These are phyloP conservation scores for Poeciliopsis prolifica DNA, from an alignment of 2,113 vertebrate genomes.

Conservation along the genomic window DNA sequence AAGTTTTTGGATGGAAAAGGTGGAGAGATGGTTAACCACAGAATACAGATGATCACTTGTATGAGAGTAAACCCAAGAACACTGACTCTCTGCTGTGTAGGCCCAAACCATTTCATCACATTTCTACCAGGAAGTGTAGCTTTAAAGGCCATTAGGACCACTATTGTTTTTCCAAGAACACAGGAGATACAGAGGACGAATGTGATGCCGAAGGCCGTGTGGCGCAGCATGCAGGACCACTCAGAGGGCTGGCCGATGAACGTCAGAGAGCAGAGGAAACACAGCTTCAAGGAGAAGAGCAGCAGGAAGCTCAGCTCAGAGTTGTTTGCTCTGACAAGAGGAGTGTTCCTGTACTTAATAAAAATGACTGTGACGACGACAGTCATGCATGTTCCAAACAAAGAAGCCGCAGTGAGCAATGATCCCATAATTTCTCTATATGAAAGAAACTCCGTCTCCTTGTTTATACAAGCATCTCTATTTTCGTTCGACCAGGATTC, in stretches of 20 bases:
- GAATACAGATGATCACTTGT: constrained; percentile 71
- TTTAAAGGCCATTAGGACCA: constrained; percentile 71
- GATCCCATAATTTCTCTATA: constrained; percentile 73
- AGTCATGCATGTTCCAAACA: constrained; percentile 65
- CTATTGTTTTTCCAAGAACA: constrained; percentile 69
- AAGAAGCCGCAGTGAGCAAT: constrained; percentile 60
- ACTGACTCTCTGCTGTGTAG: constrained; percentile 68
- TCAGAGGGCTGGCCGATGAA: constrained; percentile 46
- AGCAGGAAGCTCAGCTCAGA: constrained; percentile 10
- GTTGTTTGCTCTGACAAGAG: constrained; percentile 19
- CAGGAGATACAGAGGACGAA: constrained; percentile 69
- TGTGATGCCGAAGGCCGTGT: constrained; percentile 70
- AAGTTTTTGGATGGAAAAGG: constrained; percentile 57
- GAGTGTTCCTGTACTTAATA: constrained; percentile 62
- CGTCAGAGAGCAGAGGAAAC: constrained; percentile 12
- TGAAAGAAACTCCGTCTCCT: constrained; percentile 68
- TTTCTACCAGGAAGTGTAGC: constrained; percentile 64
- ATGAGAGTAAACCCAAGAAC: constrained; percentile 71
- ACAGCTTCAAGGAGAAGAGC: constrained; percentile 3
- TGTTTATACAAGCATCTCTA: constrained; percentile 63
- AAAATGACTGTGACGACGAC: constrained; percentile 59
- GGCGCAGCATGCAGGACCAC: constrained; percentile 72
- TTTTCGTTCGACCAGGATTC: constrained; percentile 74
- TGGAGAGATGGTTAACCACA: constrained; percentile 69
- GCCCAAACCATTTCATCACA: constrained; percentile 74